phyloP scores from a whole-genome alignment of 2,888 invertebrate species.

The Phymatocera aterrima region DNA sequence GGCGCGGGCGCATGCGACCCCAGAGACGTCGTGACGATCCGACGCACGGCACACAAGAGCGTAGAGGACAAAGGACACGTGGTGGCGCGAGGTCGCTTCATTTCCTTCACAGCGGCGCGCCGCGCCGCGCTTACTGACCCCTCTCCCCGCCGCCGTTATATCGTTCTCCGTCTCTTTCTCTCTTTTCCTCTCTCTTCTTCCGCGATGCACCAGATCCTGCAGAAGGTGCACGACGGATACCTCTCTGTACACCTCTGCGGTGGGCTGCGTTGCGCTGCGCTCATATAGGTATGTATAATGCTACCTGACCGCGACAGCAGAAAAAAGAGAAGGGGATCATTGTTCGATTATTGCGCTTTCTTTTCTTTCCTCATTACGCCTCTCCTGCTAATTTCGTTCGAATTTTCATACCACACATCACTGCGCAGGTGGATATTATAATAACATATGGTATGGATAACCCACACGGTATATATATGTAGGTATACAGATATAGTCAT shows the following conservation, averaged over 20 bases:
- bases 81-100: constrained; percentile 59
- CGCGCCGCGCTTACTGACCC: constrained; percentile 47
- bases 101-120: constrained; percentile 64
- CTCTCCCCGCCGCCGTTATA: background rate
- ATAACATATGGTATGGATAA: too few species aligned
- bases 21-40: constrained; percentile 74
- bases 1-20: constrained; percentile 78
- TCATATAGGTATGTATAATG: too few species aligned
- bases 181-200: constrained; percentile 16
- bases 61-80: constrained; percentile 72
- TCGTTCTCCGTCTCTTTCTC: too few species aligned
- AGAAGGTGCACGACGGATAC: constrained; percentile 14
- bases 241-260: background rate
- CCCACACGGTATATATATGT: too few species aligned
- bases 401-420: too few species aligned
- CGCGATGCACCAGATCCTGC: constrained; percentile 6
- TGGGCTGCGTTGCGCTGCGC: too few species aligned
- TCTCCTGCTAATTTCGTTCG: too few species aligned
- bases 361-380: too few species aligned
- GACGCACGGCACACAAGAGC: constrained; percentile 69
- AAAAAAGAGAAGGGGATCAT: background rate
- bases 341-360: too few species aligned
- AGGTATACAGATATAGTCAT: too few species aligned
- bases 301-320: too few species aligned
- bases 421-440: too few species aligned